Percentiles rank a stretch among this genome's conserved stretches.
These are phyloP conservation scores for Pteromalus puparum DNA, from an alignment of 1,140 invertebrate genomes.

Conservation along the genomic window DNA sequence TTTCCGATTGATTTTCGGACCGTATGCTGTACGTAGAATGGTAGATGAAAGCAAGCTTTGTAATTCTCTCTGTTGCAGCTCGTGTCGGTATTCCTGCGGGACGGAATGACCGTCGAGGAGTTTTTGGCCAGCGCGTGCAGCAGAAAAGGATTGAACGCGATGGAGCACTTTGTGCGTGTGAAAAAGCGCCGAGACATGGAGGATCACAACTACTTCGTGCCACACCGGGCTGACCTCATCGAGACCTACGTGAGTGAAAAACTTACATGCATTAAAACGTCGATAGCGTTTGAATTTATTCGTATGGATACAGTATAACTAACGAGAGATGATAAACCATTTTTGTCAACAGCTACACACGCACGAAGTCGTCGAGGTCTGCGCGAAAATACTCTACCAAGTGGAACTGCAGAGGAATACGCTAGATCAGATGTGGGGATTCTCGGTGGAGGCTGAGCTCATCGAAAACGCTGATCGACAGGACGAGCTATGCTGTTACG, in stretches of 20 bases:
- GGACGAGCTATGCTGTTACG: constrained; percentile 97
- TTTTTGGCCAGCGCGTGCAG: constrained; percentile 94
- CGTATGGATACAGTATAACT: no score
- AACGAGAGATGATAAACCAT: not conserved
- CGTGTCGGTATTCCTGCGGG: constrained; percentile 89
- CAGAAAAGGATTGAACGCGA: constrained; percentile 91
- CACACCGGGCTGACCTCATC: constrained; percentile 92
- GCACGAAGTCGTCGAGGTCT: constrained; percentile 96
- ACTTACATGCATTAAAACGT: constrained; percentile 7
- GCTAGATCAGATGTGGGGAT: constrained; percentile 97
- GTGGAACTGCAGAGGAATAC: constrained; percentile 92
- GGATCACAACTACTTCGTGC: constrained; percentile 96
- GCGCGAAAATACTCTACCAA: constrained; percentile 97
- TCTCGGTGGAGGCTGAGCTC: constrained; percentile 96
- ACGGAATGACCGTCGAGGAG: constrained; percentile 96
- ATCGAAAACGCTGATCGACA: constrained; percentile 96
- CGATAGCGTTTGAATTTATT: not conserved
- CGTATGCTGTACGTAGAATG: no score
- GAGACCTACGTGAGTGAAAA: constrained; percentile 92
- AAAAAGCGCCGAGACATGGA: constrained; percentile 96
- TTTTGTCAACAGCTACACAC: constrained; percentile 85
- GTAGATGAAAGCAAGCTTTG: constrained; percentile 36
- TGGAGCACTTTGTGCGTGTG: constrained; percentile 96
- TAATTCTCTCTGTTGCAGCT: constrained; percentile 73
- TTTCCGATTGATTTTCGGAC: not conserved